phyloP scores from a whole-genome alignment of 1,140 invertebrate species.

The Seison nebaliae region DNA sequence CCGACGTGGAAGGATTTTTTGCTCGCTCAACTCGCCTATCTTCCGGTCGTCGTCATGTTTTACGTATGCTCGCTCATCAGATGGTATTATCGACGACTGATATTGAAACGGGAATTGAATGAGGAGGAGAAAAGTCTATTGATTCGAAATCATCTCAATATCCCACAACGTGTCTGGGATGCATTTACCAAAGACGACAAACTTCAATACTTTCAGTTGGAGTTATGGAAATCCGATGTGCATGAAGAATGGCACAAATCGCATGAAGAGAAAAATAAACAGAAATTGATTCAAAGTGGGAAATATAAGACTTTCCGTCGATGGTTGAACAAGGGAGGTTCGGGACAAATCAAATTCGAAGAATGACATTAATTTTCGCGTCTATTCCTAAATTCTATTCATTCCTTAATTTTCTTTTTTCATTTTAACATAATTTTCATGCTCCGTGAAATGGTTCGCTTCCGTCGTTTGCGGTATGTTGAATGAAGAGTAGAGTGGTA shows the following conservation, averaged over 20 bases:
- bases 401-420: too few relatives aligned
- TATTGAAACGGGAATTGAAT: constrained; percentile 46
- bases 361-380: too few relatives aligned
- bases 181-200: constrained; percentile 44
- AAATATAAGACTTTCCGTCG: constrained; percentile 24
- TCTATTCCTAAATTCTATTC: too few relatives aligned
- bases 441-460: too few relatives aligned
- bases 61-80: too few relatives aligned
- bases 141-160: constrained; percentile 43
- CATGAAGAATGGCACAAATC: constrained; percentile 47
- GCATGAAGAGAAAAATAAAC: constrained; percentile 52
- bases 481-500: too few relatives aligned
- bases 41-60: too few relatives aligned
- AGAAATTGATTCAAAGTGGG: constrained; percentile 31
- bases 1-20: too few relatives aligned
- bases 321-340: constrained; percentile 26
- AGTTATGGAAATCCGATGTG: constrained; percentile 53
- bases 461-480: too few relatives aligned
- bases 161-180: constrained; percentile 30
- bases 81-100: too few relatives aligned
- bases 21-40: too few relatives aligned
- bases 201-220: constrained; percentile 41
- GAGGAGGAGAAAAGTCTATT: constrained; percentile 53
- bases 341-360: constrained; percentile 27
- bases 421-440: too few relatives aligned